Conservation (phyloP, 2,797 vertebrate genomes). For the Tokudaia muenninki region DNA sequence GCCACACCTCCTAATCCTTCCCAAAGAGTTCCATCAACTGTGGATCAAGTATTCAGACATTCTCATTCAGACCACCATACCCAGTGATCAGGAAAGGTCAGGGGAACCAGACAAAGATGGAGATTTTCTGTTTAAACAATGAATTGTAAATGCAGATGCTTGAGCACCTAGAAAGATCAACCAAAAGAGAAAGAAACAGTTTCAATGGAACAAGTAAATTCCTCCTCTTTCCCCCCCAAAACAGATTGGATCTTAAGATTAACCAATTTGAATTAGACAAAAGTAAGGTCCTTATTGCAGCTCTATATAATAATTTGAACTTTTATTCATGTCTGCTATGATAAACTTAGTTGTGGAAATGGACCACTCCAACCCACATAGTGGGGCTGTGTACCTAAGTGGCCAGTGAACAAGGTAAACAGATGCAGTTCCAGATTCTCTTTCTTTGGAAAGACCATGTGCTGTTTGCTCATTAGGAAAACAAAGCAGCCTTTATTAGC, state of each 20-base stretch:
- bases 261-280: conserved; percentile 48
- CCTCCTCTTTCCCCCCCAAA: conserved; percentile 28
- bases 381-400: neutral
- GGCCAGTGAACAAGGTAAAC: neutral
- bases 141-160: conserved; percentile 17
- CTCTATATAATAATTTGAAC: neutral
- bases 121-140: conserved; percentile 42
- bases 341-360: conserved; percentile 39
- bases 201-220: conserved; percentile 12
- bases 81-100: conserved; percentile 61
- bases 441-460: neutral
- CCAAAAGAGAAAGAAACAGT: conserved; percentile 47
- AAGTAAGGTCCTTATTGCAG: conserved; percentile 60
- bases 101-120: conserved; percentile 65
- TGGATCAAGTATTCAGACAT: neutral
- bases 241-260: conserved; percentile 46
- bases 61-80: neutral
- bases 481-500: neutral
- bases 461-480: conserved; percentile 47
- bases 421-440: conserved; percentile 35
- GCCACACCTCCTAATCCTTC: neutral
- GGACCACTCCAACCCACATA: neutral
- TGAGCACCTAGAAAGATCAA: conserved; percentile 31
- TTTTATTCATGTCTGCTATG: conserved; percentile 22
- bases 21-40: neutral